Base-by-base conservation (phyloP, 2,797 vertebrate genomes). In the Lacerta agilis region DNA sequence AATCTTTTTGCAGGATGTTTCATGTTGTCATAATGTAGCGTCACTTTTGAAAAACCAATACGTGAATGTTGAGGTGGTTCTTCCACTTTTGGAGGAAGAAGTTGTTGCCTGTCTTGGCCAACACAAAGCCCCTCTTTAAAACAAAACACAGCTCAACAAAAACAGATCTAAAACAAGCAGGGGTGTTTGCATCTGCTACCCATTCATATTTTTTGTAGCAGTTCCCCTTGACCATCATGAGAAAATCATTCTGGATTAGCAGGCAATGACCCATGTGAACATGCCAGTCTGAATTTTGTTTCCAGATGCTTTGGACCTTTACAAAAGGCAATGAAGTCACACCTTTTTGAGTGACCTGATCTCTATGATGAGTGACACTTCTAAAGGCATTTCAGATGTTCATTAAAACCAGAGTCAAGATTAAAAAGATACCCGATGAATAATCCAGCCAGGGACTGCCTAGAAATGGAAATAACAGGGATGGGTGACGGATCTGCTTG, bases 361-460 rank as follows among this genome's bases (percentile, higher is more conserved):
- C 58, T 78, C 85, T 87, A 88, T 83, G 73, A 87, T 83, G 83
- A 88, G n/a, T 87, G 85, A 87, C 88, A 91, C 83, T 88, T 91
- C 83, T 85, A 87, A 92, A 90, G 85, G 55, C 77, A 66, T 85
- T 90, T 80, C 89, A 90, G 77, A 78, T 86, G 89, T 78, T 91
- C 45, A 58, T 88, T 93, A 91, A 93, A 91, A 79, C 83, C 81
- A 91, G 87, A 64, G 79, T 93, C 90, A 93, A 92, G 93, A 93
- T 92, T 94, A 93, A 91, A 92, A 79, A 92, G 91, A 89, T 88
- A 89, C 89, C 66, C 86, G 83, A 86, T 86, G 76, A 95, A 94
- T 94, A 95, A 95, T 96, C 94, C 93, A 91, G 93, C 93, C 92
- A 93, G 76, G 77, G 82, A 88, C 71, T 41, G 90, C 89, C 82